These are phyloP conservation scores for Archaeoteleia sp. DNA, from an alignment of 2,888 invertebrate genomes.

Conservation along the genomic window DNA sequence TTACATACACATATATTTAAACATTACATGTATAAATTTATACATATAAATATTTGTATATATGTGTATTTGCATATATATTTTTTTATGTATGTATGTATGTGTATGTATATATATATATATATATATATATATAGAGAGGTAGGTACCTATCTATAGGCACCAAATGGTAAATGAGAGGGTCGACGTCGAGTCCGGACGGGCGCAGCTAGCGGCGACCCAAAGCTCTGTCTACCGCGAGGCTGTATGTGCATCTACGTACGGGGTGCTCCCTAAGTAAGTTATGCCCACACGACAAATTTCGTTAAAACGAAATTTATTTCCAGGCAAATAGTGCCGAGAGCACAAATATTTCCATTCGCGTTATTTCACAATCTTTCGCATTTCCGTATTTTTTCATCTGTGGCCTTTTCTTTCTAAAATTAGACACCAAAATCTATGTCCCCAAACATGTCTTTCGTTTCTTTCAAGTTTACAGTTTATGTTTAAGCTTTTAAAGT, in stretches of 20 bases:
- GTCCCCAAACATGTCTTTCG: no score
- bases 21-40: constrained; percentile 15
- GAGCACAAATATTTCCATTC: constrained; percentile 50
- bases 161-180: constrained; percentile 75
- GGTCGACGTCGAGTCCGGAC: constrained; percentile 73
- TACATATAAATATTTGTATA: constrained; percentile 54
- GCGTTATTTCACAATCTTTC: constrained; percentile 50
- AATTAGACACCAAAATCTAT: no score
- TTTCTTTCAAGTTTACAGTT: no score
- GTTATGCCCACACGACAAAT: constrained; percentile 51
- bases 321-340: constrained; percentile 49
- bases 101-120: constrained; percentile 7
- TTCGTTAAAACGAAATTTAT: constrained; percentile 52
- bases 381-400: constrained; percentile 32
- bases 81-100: no score
- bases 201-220: constrained; percentile 74
- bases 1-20: constrained; percentile 19
- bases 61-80: constrained; percentile 39
- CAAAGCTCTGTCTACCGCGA: constrained; percentile 74
- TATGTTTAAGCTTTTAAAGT: no score
- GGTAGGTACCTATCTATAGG: constrained; percentile 74
- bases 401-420: no score
- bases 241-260: constrained; percentile 67
- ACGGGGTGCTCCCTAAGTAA: constrained; percentile 67
- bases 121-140: constrained; percentile 54